Percentiles rank a stretch among this genome's conserved stretches.
Conservation (phyloP, 2,888 invertebrate genomes). For the Drosophila longiperda region DNA sequence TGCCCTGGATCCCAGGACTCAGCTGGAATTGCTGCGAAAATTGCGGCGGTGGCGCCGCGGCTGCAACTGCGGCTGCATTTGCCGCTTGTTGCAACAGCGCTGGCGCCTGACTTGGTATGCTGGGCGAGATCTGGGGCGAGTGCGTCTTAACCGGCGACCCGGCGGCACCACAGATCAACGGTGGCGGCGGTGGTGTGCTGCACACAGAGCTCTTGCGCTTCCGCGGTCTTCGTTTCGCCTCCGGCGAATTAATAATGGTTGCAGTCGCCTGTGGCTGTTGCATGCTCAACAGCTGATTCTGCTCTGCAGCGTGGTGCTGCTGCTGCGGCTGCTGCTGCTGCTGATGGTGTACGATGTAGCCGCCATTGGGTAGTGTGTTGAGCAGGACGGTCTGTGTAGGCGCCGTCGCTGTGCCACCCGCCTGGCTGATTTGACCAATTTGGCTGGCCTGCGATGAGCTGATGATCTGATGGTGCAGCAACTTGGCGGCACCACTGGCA, state of each 20-base stretch:
- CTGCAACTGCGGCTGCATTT: slow-evolving; percentile 51
- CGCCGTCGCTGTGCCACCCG: slow-evolving; percentile 48
- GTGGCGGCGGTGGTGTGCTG: slow-evolving; percentile 71
- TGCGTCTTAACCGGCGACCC: slow-evolving; percentile 76
- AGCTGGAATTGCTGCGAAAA: slow-evolving; percentile 91
- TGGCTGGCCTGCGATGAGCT: slow-evolving; percentile 64
- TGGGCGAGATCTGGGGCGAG: slow-evolving; percentile 84
- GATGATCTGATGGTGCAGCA: slow-evolving; percentile 67
- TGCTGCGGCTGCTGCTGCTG: slow-evolving; percentile 88
- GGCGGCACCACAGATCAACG: slow-evolving; percentile 23
- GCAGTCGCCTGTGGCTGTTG: slow-evolving; percentile 78
- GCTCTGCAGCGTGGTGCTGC: slow-evolving; percentile 84
- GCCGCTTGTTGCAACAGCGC: slow-evolving; percentile 67
- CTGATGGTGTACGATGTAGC: slow-evolving; percentile 90
- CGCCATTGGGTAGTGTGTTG: slow-evolving; percentile 91
- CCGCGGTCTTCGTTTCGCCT: slow-evolving; percentile 88
- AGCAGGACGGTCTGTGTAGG: slow-evolving; percentile 91
- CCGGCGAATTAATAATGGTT: slow-evolving; percentile 89
- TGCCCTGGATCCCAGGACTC: slow-evolving; percentile 91
- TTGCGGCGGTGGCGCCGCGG: slow-evolving; percentile 85
- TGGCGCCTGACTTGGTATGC: slow-evolving; percentile 82
- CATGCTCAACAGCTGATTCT: slow-evolving; percentile 63
- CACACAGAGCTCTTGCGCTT: slow-evolving; percentile 88
- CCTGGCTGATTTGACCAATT: slow-evolving; percentile 35
- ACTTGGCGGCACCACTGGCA: slow-evolving; percentile 55